Evolutionary conservation across 2,888 invertebrate genomes (phyloP).

Genomic region (Dryobotodes eremita): DNA sequence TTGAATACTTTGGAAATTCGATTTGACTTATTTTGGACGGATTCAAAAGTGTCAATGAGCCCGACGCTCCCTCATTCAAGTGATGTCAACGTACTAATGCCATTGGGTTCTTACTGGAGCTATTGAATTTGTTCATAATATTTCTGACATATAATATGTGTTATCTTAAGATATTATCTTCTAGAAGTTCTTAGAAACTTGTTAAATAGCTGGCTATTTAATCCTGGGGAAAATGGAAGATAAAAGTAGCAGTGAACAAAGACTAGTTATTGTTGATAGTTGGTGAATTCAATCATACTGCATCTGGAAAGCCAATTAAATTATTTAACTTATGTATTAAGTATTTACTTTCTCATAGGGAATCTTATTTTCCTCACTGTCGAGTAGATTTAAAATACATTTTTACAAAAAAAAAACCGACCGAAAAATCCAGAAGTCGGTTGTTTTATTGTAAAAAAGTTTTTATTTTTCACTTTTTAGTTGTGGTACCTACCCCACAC

Average conservation of each 20-base stretch:
- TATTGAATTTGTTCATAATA: not conserved
- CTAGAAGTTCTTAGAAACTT: no score
- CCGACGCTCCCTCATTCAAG: not conserved
- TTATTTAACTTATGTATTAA: no score
- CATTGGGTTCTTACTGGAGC: not conserved
- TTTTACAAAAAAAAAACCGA: no score
- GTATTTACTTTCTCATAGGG: not conserved
- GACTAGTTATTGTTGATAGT: not conserved
- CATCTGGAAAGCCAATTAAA: not conserved
- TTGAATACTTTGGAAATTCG: conserved; percentile 13
- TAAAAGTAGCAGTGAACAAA: not conserved
- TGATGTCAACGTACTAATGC: not conserved
- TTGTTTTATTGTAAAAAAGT: no score
- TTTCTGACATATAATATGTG: not conserved
- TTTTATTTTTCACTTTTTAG: no score
- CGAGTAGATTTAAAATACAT: no score
- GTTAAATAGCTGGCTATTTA: not conserved
- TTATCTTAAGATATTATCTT: no score
- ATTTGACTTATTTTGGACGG: not conserved
- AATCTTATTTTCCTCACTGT: not conserved
- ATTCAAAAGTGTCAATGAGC: not conserved
- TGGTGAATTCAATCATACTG: not conserved
- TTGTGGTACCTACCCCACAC: no score
- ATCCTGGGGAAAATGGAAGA: not conserved
- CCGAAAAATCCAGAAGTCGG: no score